These are phyloP conservation scores for Aphelinus atriplicis DNA, from an alignment of 1,140 invertebrate genomes.

Conservation along the genomic window DNA sequence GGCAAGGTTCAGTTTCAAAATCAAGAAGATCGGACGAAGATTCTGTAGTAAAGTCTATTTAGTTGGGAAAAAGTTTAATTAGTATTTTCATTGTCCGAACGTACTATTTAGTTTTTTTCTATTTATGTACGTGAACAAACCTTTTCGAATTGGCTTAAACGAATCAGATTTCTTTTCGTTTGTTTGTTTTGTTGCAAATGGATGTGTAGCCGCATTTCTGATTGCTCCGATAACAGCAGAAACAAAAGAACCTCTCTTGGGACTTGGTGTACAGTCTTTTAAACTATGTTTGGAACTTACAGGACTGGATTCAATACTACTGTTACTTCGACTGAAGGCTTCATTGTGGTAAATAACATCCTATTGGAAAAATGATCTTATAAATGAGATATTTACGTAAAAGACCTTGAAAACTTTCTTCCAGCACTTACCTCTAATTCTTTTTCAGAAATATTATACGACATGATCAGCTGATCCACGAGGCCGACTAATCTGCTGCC, in stretches of 20 bases:
- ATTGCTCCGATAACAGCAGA: constrained; percentile 76
- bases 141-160: constrained; percentile 56
- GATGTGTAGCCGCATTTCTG: constrained; percentile 70
- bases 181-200: constrained; percentile 58
- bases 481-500: constrained; percentile 75
- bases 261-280: constrained; percentile 69
- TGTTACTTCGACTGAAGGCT: constrained; percentile 73
- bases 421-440: constrained; percentile 73
- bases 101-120: neutral
- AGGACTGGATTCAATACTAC: constrained; percentile 70
- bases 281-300: constrained; percentile 65
- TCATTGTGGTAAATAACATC: constrained; percentile 81
- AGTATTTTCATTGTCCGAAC: neutral
- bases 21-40: constrained; percentile 76
- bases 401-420: no score
- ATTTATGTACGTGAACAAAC: constrained; percentile 39
- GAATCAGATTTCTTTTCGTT: constrained; percentile 54
- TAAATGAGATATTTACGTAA: no score
- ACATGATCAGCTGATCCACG: constrained; percentile 75
- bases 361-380: constrained; percentile 53
- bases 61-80: constrained; percentile 13
- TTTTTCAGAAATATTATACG: constrained; percentile 79
- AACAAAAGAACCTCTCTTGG: constrained; percentile 73
- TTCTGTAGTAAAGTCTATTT: constrained; percentile 58
- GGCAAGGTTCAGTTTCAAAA: constrained; percentile 80